A percentile compares a stretch with the other conserved stretches of the same genome.
These are phyloP conservation scores for Hartigia nigra DNA, from an alignment of 2,888 invertebrate species.

Conservation along the genomic window DNA sequence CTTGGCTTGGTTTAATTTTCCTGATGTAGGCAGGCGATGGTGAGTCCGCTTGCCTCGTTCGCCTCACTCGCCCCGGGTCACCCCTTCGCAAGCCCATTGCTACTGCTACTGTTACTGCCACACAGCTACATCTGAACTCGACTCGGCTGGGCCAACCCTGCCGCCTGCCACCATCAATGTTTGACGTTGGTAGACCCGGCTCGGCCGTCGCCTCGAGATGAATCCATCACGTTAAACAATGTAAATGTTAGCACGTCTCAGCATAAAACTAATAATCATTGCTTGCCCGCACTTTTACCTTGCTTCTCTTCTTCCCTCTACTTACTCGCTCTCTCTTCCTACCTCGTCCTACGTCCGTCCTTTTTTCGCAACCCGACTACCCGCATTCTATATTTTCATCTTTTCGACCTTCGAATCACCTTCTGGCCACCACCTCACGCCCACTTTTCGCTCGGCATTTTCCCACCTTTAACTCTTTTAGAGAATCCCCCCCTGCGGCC, in stretches of 20 bases:
- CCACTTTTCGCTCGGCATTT: slow-evolving; percentile 8
- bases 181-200: slow-evolving; percentile 47
- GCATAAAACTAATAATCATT: slow-evolving; percentile 63
- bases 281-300: slow-evolving; percentile 43
- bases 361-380: slow-evolving; percentile 15
- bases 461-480: neutral
- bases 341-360: slow-evolving; percentile 11
- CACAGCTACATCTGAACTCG: slow-evolving; percentile 37
- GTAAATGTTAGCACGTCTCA: slow-evolving; percentile 63
- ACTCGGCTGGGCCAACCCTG: slow-evolving; percentile 31
- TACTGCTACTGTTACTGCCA: slow-evolving; percentile 19
- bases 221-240: slow-evolving; percentile 64
- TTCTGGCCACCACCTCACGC: neutral
- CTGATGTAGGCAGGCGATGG: slow-evolving; percentile 64
- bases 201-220: slow-evolving; percentile 51
- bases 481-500: neutral
- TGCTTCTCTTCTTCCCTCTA: slow-evolving; percentile 29
- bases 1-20: slow-evolving; percentile 67
- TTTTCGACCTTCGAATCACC: slow-evolving; percentile 47
- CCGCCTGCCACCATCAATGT: slow-evolving; percentile 45
- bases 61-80: slow-evolving; percentile 48
- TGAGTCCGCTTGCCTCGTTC: slow-evolving; percentile 51
- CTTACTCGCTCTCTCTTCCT: slow-evolving; percentile 56
- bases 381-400: neutral
- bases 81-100: slow-evolving; percentile 43